These are phyloP conservation scores for Odontocerum albicorne DNA, from an alignment of 2,888 invertebrate genomes.

Conservation along the genomic window DNA sequence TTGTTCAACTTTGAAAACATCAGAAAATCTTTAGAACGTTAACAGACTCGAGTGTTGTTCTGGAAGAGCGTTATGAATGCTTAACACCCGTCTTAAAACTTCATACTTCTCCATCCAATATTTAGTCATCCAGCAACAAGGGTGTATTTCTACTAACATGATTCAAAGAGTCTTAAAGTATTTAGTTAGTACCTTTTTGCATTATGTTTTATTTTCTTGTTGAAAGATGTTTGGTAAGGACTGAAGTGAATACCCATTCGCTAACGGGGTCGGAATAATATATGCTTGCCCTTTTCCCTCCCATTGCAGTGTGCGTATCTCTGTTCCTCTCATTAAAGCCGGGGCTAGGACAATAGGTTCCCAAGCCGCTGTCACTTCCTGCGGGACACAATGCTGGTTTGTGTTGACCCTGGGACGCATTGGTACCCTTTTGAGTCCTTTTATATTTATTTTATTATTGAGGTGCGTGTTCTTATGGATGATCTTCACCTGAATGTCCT, in stretches of 20 bases:
- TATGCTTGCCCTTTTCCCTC: neutral
- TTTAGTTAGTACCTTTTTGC: neutral
- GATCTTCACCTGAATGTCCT: too few species aligned
- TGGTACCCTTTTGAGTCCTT: neutral
- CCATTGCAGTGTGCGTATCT: neutral
- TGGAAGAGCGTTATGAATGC: conserved; percentile 2
- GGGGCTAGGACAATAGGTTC: conserved; percentile 30
- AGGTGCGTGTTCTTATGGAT: too few species aligned
- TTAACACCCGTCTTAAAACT: neutral
- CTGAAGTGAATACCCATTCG: neutral
- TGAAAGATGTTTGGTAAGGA: neutral
- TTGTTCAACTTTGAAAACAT: conserved; percentile 10
- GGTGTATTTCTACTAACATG: neutral
- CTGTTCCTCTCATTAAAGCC: neutral
- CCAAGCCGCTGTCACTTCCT: conserved; percentile 32
- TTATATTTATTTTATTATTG: neutral
- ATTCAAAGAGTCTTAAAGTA: too few species aligned
- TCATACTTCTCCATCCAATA: neutral
- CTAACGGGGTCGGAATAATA: neutral
- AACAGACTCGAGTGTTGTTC: conserved; percentile 9
- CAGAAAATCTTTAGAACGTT: conserved; percentile 2
- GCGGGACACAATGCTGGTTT: conserved; percentile 24
- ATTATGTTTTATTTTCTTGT: neutral
- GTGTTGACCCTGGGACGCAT: conserved; percentile 14
- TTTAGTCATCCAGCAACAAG: neutral